Conservation (phyloP, 2,113 vertebrate genomes). For the Hemibagrus wyckioides region DNA sequence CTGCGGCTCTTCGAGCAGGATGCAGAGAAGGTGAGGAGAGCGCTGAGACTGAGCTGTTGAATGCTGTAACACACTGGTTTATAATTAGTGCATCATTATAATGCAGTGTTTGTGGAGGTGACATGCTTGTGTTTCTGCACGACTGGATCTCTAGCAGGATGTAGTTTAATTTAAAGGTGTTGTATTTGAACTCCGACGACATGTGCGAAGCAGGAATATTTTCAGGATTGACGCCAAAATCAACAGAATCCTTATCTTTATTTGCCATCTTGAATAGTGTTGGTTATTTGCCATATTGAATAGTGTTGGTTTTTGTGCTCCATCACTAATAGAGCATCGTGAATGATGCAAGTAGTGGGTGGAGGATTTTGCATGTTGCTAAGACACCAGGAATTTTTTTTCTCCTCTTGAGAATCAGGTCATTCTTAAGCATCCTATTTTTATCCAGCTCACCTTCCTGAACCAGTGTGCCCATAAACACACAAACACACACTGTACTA, state of each 20-base stretch:
- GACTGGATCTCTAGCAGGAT: background rate
- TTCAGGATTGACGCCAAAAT: background rate
- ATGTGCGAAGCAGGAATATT: background rate
- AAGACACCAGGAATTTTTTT: slow-evolving; percentile 51
- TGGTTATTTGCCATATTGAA: background rate
- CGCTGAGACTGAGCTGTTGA: background rate
- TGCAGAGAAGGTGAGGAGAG: slow-evolving; percentile 89
- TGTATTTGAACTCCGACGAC: background rate
- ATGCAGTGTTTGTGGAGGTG: slow-evolving; percentile 20
- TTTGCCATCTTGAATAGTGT: background rate
- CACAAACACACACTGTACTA: too few species aligned
- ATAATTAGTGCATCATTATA: background rate
- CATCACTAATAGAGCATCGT: slow-evolving; percentile 19
- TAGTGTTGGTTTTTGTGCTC: slow-evolving; percentile 21
- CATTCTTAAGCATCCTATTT: slow-evolving; percentile 55
- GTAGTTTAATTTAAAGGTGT: background rate
- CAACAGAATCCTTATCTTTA: background rate
- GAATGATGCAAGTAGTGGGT: slow-evolving; percentile 40
- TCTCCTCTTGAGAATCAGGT: slow-evolving; percentile 51
- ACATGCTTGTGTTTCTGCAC: background rate
- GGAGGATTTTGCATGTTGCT: slow-evolving; percentile 54
- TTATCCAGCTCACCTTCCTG: slow-evolving; percentile 36
- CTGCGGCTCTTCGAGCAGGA: slow-evolving; percentile 97
- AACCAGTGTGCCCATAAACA: background rate
- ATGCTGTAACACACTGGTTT: background rate